A percentile compares a stretch with the other conserved stretches of the same genome.
Evolutionary conservation across 2,888 invertebrate species (phyloP).

Genomic region (Theretra japonica): DNA sequence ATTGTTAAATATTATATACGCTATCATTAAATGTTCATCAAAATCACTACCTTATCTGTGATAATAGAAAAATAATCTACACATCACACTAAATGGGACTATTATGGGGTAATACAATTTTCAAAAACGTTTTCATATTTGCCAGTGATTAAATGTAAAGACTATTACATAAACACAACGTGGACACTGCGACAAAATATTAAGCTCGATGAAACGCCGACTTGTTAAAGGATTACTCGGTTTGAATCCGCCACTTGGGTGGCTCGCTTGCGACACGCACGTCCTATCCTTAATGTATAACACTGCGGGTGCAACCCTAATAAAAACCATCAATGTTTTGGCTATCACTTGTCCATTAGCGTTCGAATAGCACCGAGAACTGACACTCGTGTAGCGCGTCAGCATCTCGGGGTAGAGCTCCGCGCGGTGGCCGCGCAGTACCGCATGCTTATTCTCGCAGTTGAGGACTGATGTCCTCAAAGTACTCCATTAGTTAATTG

Average conservation of each 20-base stretch:
- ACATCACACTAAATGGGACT: slow-evolving; percentile 15
- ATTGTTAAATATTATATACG: background rate
- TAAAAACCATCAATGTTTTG: background rate
- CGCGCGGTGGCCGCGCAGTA: background rate
- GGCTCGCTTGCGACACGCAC: background rate
- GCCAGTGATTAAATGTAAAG: slow-evolving; percentile 3
- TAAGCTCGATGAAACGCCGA: slow-evolving; percentile 23
- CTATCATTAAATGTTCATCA: background rate
- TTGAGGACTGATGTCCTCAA: slow-evolving; percentile 64
- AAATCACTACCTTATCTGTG: slow-evolving; percentile 13
- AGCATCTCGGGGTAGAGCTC: background rate
- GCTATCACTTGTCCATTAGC: background rate
- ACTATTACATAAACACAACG: background rate
- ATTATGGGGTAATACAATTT: slow-evolving; percentile 19
- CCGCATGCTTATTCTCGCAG: slow-evolving; percentile 52
- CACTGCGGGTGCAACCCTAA: background rate
- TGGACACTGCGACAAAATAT: slow-evolving; percentile 21
- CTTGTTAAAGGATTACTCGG: slow-evolving; percentile 3
- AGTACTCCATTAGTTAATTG: slow-evolving; percentile 69
- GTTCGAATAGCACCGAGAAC: slow-evolving; percentile 18
- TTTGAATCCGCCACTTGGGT: background rate
- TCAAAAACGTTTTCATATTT: slow-evolving; percentile 12
- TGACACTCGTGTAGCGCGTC: background rate
- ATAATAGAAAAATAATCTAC: slow-evolving; percentile 23
- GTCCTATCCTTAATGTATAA: slow-evolving; percentile 6